phyloP scores from a whole-genome alignment of 1,140 invertebrate genomes.

The Drosophila saltans region DNA sequence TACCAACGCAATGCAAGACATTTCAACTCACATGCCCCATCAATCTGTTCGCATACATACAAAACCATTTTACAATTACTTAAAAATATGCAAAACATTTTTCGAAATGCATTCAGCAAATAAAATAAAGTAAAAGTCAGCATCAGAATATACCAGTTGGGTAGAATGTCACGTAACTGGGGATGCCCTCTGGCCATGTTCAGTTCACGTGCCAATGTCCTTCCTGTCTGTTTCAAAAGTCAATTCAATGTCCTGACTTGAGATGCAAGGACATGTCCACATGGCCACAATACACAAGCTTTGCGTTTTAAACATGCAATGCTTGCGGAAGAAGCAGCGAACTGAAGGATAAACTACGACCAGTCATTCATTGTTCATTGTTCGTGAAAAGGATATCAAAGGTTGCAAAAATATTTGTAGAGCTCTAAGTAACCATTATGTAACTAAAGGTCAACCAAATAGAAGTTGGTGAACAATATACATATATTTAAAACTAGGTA shows the following conservation, averaged over 20 bases:
- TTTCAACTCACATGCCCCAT: conserved; percentile 9
- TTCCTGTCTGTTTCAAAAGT: conserved; percentile 39
- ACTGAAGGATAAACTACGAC: not conserved
- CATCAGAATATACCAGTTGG: conserved; percentile 11
- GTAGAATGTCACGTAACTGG: conserved; percentile 12
- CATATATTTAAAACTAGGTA: too few relatives aligned
- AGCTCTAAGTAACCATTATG: not conserved
- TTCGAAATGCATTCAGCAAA: conserved; percentile 66
- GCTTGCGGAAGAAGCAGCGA: conserved; percentile 22
- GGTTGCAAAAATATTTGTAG: not conserved
- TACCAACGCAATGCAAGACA: conserved; percentile 18
- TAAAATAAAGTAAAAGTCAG: conserved; percentile 34
- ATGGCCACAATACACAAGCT: conserved; percentile 17
- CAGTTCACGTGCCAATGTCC: conserved; percentile 53
- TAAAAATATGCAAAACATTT: conserved; percentile 72
- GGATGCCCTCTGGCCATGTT: conserved; percentile 26
- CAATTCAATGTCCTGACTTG: conserved; percentile 51
- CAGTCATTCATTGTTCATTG: not conserved
- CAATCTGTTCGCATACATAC: conserved; percentile 51
- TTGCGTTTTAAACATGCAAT: conserved; percentile 1
- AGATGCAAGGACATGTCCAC: conserved; percentile 42
- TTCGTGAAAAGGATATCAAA: conserved; percentile 1
- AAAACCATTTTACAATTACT: conserved; percentile 63
- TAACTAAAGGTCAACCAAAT: too few relatives aligned
- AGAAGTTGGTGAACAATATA: too few relatives aligned